Percentiles rank a stretch among this genome's conserved stretches.
Conservation (phyloP, 1,140 invertebrate species). For the Musca vetustissima region DNA sequence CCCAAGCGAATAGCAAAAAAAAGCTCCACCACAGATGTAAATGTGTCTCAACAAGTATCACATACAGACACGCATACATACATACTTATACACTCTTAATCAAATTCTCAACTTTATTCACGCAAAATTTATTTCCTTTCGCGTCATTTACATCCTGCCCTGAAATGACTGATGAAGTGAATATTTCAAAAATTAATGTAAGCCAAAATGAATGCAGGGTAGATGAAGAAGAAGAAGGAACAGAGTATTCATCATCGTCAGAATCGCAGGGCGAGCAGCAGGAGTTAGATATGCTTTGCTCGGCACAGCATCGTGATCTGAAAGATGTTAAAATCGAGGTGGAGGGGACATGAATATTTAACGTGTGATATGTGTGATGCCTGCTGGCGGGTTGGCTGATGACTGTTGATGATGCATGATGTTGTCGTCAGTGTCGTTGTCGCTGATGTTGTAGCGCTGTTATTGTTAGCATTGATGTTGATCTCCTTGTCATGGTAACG, state of each 20-base stretch:
- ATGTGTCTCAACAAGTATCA: no score
- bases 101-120: slow-evolving; percentile 16
- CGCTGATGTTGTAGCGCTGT: slow-evolving; percentile 25
- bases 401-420: slow-evolving; percentile 11
- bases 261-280: background rate
- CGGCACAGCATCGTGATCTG: background rate
- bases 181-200: slow-evolving; percentile 20
- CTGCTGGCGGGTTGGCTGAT: slow-evolving; percentile 16
- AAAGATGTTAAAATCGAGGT: background rate
- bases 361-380: slow-evolving; percentile 34
- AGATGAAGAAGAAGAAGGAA: no score
- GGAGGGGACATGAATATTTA: slow-evolving; percentile 17
- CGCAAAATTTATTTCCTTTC: slow-evolving; percentile 22
- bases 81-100: background rate
- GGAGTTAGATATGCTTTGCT: no score
- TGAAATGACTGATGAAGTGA: slow-evolving; percentile 19
- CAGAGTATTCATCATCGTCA: no score
- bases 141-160: slow-evolving; percentile 21
- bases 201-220: background rate
- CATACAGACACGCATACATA: no score
- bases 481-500: slow-evolving; percentile 9
- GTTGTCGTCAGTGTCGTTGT: slow-evolving; percentile 22
- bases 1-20: no score
- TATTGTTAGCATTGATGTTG: slow-evolving; percentile 15
- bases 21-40: no score